Percentiles rank a stretch among this genome's conserved stretches.
Conservation (phyloP, 2,888 invertebrate species). For the Pseudococcus longispinus region DNA sequence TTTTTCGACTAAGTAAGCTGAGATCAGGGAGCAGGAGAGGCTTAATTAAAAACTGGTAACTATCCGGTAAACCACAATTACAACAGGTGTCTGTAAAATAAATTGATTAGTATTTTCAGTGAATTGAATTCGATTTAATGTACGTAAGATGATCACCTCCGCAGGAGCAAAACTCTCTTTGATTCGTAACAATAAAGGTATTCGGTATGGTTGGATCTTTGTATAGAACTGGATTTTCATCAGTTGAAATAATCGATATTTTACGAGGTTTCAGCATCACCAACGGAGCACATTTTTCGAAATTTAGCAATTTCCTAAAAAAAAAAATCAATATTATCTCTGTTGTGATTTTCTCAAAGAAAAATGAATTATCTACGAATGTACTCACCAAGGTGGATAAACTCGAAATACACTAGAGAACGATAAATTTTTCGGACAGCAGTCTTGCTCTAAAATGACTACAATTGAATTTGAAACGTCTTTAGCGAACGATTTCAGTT, state of each 20-base stretch:
- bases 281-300: background rate
- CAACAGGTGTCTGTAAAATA: background rate
- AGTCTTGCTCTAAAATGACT: conserved; percentile 28
- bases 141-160: background rate
- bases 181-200: background rate
- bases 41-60: conserved; percentile 49
- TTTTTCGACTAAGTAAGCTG: background rate
- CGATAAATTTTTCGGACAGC: conserved; percentile 38
- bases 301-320: conserved; percentile 43
- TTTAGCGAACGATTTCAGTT: conserved; percentile 8
- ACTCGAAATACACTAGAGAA: conserved; percentile 46
- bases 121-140: background rate
- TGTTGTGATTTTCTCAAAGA: too few relatives aligned
- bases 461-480: conserved; percentile 13
- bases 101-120: background rate
- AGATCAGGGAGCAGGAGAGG: conserved; percentile 25
- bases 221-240: background rate
- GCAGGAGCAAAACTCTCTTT: conserved; percentile 24
- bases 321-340: background rate
- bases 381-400: conserved; percentile 40
- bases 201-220: conserved; percentile 29
- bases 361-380: too few relatives aligned
- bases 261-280: conserved; percentile 29
- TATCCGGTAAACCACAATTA: conserved; percentile 30
- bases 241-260: conserved; percentile 7